Conservation (phyloP, 2,797 vertebrate genomes). For the Percopsis omiscomaycus region DNA sequence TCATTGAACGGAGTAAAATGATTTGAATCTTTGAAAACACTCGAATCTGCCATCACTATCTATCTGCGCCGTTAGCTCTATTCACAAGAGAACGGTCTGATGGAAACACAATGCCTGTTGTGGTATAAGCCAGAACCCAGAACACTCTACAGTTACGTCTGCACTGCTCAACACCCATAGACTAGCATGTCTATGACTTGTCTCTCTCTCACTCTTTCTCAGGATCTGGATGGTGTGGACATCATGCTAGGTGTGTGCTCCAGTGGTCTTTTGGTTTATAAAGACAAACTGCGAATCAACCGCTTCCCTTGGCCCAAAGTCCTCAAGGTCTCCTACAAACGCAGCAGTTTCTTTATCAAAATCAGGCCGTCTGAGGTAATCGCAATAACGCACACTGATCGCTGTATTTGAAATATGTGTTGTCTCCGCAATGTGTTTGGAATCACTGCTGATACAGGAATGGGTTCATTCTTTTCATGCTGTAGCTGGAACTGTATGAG, state of each 20-base stretch:
- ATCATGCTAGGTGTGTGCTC: constrained; percentile 90
- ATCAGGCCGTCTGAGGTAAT: constrained; percentile 87
- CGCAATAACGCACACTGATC: not conserved
- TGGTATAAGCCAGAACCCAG: too few relatives aligned
- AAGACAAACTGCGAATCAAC: constrained; percentile 90
- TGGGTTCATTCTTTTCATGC: not conserved
- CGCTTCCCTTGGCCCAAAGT: constrained; percentile 92
- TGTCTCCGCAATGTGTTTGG: too few relatives aligned
- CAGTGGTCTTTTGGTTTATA: constrained; percentile 89
- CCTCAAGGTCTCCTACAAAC: constrained; percentile 90
- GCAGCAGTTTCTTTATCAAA: constrained; percentile 91
- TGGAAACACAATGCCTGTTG: too few relatives aligned
- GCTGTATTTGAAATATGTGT: not conserved
- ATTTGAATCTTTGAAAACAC: too few relatives aligned
- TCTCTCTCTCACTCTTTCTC: not conserved
- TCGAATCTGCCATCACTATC: too few relatives aligned
- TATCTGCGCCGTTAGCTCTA: too few relatives aligned
- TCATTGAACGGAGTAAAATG: too few relatives aligned
- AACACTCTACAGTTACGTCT: not conserved
- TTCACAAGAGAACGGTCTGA: too few relatives aligned
- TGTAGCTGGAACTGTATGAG: constrained; percentile 86
- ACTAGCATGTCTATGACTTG: too few relatives aligned
- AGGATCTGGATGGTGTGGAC: constrained; percentile 90
- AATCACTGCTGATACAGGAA: too few relatives aligned
- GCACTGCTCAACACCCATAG: not conserved